These are phyloP conservation scores for Coregonus ussuriensis DNA, from an alignment of 2,797 vertebrate genomes.

Conservation along the genomic window DNA sequence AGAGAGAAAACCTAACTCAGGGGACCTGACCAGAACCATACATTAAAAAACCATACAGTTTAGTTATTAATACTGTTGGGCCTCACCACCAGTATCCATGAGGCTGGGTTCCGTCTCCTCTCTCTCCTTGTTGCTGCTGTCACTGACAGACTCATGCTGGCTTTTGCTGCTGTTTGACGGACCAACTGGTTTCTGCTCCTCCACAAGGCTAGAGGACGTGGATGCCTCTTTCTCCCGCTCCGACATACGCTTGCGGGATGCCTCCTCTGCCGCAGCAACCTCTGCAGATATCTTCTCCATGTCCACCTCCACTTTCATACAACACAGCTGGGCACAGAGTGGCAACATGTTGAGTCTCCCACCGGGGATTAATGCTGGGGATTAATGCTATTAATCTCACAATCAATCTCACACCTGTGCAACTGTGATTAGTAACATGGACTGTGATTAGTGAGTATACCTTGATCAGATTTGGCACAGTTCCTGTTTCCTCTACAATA, in stretches of 20 bases:
- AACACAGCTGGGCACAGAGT: slow-evolving; percentile 79
- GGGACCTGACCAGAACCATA: too few species aligned
- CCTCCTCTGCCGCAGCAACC: slow-evolving; percentile 93
- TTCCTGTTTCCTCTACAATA: not conserved
- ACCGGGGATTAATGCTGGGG: not conserved
- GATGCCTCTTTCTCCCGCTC: slow-evolving; percentile 86
- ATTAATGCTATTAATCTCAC: not conserved
- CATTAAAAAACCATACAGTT: not conserved
- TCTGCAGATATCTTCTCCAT: slow-evolving; percentile 98
- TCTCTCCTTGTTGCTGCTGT: slow-evolving; percentile 58
- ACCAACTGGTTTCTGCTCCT: slow-evolving; percentile 74
- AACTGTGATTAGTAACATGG: not conserved
- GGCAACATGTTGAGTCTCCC: not conserved
- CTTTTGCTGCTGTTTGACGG: slow-evolving; percentile 66
- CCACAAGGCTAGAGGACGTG: slow-evolving; percentile 26
- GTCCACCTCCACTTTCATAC: slow-evolving; percentile 97
- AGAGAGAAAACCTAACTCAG: too few species aligned
- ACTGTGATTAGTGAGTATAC: not conserved
- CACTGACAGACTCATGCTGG: slow-evolving; percentile 44
- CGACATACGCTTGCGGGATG: slow-evolving; percentile 85
- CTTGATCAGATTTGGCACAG: not conserved
- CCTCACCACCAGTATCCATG: slow-evolving; percentile 58
- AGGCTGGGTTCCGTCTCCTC: slow-evolving; percentile 52
- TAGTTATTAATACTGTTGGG: not conserved
- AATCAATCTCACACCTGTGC: not conserved